A percentile compares a stretch with the other conserved stretches of the same genome.
Conservation (phyloP, 1,140 invertebrate species). For the Trinorchestia longiramus region DNA sequence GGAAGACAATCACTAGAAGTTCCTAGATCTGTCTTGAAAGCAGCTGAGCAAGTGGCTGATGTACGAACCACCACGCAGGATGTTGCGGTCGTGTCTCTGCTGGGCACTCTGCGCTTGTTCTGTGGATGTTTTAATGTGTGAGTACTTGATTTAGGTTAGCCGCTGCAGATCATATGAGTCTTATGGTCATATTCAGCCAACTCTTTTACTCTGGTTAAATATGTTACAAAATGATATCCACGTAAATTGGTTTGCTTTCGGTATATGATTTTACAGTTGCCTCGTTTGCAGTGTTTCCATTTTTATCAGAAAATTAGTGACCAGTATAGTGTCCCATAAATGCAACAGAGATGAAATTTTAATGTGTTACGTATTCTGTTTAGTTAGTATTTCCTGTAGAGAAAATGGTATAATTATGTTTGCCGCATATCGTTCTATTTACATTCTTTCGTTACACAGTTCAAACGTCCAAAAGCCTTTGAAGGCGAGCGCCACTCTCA, state of each 20-base stretch:
- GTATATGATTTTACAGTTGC: no score
- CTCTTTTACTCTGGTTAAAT: no score
- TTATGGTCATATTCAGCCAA: no score
- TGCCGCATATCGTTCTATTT: not conserved
- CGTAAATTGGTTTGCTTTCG: no score
- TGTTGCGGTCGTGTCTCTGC: conserved; percentile 2
- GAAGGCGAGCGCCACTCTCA: not conserved
- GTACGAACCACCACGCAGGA: conserved; percentile 17
- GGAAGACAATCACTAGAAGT: conserved; percentile 2
- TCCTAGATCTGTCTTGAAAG: not conserved
- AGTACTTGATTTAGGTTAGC: not conserved
- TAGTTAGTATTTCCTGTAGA: no score
- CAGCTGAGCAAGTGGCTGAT: conserved; percentile 16
- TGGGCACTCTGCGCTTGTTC: not conserved
- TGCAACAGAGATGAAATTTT: no score
- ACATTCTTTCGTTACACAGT: not conserved
- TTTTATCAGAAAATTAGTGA: no score
- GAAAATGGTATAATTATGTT: no score
- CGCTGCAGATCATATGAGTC: not conserved
- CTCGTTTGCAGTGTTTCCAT: no score
- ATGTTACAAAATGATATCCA: no score
- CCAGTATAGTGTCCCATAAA: no score
- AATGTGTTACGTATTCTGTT: no score
- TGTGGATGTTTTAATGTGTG: conserved; percentile 15
- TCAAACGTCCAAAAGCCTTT: conserved; percentile 26